Conservation (phyloP, 2,113 vertebrate genomes). For the Pontoporia blainvillei region DNA sequence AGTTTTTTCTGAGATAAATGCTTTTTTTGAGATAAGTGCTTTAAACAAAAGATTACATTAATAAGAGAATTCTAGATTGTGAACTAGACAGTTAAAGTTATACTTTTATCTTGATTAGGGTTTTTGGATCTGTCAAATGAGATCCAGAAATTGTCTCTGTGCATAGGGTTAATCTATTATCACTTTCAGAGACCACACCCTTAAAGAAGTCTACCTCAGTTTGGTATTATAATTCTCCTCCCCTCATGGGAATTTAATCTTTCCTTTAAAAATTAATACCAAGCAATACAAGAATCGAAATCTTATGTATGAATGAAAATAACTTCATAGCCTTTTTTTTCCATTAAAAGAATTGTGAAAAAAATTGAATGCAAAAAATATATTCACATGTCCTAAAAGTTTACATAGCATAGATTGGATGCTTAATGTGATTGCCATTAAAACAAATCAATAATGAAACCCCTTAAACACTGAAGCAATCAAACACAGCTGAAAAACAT, state of each 20-base stretch:
- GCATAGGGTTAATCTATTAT: neutral
- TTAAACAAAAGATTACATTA: neutral
- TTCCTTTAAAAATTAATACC: neutral
- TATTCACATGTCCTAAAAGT: neutral
- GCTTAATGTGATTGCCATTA: neutral
- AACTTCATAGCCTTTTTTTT: neutral
- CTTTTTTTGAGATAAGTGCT: neutral
- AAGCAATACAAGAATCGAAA: neutral
- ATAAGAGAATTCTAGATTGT: neutral
- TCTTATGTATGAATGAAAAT: neutral
- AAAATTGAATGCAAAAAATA: neutral
- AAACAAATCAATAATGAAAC: constrained; percentile 42
- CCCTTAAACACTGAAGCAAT: constrained; percentile 10
- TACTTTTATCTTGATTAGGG: neutral
- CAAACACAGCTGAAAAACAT: constrained; percentile 19
- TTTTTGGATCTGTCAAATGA: neutral
- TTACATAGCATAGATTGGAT: neutral
- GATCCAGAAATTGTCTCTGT: neutral
- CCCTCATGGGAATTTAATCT: neutral
- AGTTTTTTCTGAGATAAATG: neutral
- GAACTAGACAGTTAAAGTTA: neutral
- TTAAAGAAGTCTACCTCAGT: neutral
- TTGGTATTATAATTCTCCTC: neutral
- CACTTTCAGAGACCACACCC: neutral
- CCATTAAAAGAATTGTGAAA: neutral